Percentiles rank a stretch among this genome's conserved stretches.
These are phyloP conservation scores for Deilephila porcellus DNA, from an alignment of 2,888 invertebrate genomes.

Conservation along the genomic window DNA sequence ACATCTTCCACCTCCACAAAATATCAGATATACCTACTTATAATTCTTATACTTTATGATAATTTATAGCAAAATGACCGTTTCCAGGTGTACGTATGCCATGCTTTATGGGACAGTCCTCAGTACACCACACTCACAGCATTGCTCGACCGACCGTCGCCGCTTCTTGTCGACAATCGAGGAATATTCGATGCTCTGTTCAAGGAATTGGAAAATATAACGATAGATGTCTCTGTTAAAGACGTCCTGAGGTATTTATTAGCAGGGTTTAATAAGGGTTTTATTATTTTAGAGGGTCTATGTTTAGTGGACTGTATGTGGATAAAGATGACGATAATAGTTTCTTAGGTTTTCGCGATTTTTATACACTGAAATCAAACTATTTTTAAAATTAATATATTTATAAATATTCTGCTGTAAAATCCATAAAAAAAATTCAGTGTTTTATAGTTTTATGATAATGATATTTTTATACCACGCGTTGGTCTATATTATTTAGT, in stretches of 20 bases:
- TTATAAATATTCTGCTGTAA: too few relatives aligned
- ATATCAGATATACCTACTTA: too few relatives aligned
- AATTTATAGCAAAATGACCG: slow-evolving; percentile 13
- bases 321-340: too few relatives aligned
- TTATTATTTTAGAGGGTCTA: background rate
- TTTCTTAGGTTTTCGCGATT: too few relatives aligned
- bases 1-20: too few relatives aligned
- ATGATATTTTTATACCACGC: too few relatives aligned
- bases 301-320: too few relatives aligned
- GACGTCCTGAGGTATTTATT: slow-evolving; percentile 77
- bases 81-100: slow-evolving; percentile 86
- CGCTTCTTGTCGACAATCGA: slow-evolving; percentile 79
- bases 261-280: background rate
- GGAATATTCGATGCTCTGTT: slow-evolving; percentile 83
- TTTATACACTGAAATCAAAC: too few relatives aligned
- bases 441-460: too few relatives aligned
- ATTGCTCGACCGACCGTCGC: slow-evolving; percentile 88
- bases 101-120: slow-evolving; percentile 88
- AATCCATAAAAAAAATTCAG: too few relatives aligned
- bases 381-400: too few relatives aligned
- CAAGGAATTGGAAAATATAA: slow-evolving; percentile 80
- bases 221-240: slow-evolving; percentile 80
- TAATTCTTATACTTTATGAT: background rate
- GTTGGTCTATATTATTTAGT: too few relatives aligned
- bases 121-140: slow-evolving; percentile 86